Percentiles rank a stretch among this genome's conserved stretches.
Evolutionary conservation across 92 coral and sea anemone species (phyloP).

Genomic region (Isaurus tuberculatus): DNA sequence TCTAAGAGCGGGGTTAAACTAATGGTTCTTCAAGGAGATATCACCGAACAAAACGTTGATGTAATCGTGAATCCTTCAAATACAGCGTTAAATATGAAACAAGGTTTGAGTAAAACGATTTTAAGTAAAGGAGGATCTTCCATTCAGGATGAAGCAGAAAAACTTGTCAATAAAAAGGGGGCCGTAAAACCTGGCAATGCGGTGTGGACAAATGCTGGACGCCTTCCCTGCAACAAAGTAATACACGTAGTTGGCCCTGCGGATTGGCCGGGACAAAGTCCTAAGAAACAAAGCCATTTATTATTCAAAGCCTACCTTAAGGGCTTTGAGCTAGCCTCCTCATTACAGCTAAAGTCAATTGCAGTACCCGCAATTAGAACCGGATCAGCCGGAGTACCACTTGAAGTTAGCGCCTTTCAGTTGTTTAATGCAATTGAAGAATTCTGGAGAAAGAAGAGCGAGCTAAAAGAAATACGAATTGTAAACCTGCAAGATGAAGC

Average conservation of each 20-base stretch:
- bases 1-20: slow-evolving; percentile 50
- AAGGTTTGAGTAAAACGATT: slow-evolving; percentile 62
- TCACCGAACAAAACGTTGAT: slow-evolving; percentile 71
- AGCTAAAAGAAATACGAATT: slow-evolving; percentile 39
- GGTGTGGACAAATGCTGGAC: slow-evolving; percentile 29
- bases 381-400: slow-evolving; percentile 37
- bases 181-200: slow-evolving; percentile 11
- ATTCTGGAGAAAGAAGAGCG: slow-evolving; percentile 22
- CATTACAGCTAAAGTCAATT: slow-evolving; percentile 11
- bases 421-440: slow-evolving; percentile 35
- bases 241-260: slow-evolving; percentile 59
- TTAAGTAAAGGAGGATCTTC: slow-evolving; percentile 70
- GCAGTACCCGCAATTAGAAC: slow-evolving; percentile 60
- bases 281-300: neutral
- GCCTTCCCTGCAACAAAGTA: slow-evolving; percentile 40
- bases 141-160: slow-evolving; percentile 59
- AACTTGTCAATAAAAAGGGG: slow-evolving; percentile 2
- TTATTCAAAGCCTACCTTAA: slow-evolving; percentile 9
- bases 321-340: slow-evolving; percentile 24
- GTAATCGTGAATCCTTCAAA: slow-evolving; percentile 86
- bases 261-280: neutral
- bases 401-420: slow-evolving; percentile 39
- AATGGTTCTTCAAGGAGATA: slow-evolving; percentile 67
- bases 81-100: slow-evolving; percentile 40
- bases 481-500: slow-evolving; percentile 30